Evolutionary conservation across 2,797 vertebrate species (phyloP).

Genomic region (Eurystomus glaucurus): DNA sequence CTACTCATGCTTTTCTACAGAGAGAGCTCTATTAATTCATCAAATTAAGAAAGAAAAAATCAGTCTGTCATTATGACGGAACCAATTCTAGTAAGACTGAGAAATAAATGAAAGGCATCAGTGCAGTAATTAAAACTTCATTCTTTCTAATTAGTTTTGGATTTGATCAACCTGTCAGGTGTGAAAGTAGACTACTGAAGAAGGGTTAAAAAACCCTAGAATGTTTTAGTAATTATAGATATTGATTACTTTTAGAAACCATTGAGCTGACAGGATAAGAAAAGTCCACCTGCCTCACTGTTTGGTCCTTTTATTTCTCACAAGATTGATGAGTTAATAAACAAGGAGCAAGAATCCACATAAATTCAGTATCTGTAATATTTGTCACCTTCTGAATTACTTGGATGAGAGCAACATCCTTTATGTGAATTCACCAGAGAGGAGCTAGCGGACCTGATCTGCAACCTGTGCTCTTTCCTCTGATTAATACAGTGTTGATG

Average conservation of each 20-base stretch:
- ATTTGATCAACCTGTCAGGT: not conserved
- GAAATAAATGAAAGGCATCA: not conserved
- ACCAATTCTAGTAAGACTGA: not conserved
- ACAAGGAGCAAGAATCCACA: slow-evolving; percentile 79
- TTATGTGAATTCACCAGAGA: slow-evolving; percentile 80
- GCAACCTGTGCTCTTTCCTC: slow-evolving; percentile 34
- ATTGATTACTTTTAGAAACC: slow-evolving; percentile 81
- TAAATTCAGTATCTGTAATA: slow-evolving; percentile 85
- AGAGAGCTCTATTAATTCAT: not conserved
- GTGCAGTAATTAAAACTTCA: slow-evolving; percentile 15
- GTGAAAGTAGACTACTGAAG: not conserved
- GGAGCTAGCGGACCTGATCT: slow-evolving; percentile 39
- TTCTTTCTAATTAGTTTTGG: slow-evolving; percentile 47
- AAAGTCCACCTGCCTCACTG: slow-evolving; percentile 68
- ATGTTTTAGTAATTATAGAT: slow-evolving; percentile 80
- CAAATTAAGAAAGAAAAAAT: not conserved
- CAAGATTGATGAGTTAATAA: slow-evolving; percentile 87
- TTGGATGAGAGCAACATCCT: slow-evolving; percentile 79
- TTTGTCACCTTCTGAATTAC: slow-evolving; percentile 84
- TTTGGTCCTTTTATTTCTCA: slow-evolving; percentile 80
- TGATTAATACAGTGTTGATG: slow-evolving; percentile 76
- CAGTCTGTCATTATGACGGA: not conserved
- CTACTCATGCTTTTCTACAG: not conserved
- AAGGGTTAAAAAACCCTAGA: slow-evolving; percentile 76
- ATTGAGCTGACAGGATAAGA: slow-evolving; percentile 76